Base-by-base conservation (phyloP, 2,113 vertebrate species). In the Zeus faber region DNA sequence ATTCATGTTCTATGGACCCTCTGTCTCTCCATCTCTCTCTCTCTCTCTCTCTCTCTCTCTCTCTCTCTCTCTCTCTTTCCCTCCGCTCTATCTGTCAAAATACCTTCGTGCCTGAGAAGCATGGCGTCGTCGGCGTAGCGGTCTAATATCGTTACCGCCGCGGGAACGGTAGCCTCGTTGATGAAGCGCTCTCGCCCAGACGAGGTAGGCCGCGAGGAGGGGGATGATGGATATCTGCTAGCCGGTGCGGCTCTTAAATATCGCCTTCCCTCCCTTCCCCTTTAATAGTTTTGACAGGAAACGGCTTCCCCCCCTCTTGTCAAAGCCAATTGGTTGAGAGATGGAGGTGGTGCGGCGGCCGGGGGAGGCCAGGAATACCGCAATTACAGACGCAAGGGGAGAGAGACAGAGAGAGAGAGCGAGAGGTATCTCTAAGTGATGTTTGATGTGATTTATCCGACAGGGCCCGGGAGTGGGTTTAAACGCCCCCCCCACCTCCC, bases 1-100 rank as follows among this genome's bases (percentile, higher is more conserved):
- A 80, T 89, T 91, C 89, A 84, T 81, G 84, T 63, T 76, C 74
- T 23, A 46, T 29, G 22, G 50, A 45, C 40, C 6, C 48, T 77
- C 74, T 40, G 54, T 17, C 37, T 16, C 62, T 47, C 58, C 5
- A 6, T 70, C 47, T 61, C 20, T 60, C 54, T 54, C 54, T 49
- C 48, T 77, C 74, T 44, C 56, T 39, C 37, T n/a, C 62, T 50
- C 59, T 6, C 8, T 70, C 43, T 58, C 20, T 60, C 54, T 54
- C 54, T 49, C 48, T 77, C 74, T 44, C 56, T 39, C 37, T 39
- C 59, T 50, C 61, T 6, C 8, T 71, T 44, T n/a, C n/a, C n/a
- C n/a, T n/a, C n/a, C n/a, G n/a, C 29, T 33, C 13, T 33, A 33
- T 13, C 29, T 33, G 29, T 33, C 29, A 33, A 7, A 33, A 33